Conservation (phyloP, 2,113 vertebrate genomes). For the Rhynchopsitta pachyrhyncha region DNA sequence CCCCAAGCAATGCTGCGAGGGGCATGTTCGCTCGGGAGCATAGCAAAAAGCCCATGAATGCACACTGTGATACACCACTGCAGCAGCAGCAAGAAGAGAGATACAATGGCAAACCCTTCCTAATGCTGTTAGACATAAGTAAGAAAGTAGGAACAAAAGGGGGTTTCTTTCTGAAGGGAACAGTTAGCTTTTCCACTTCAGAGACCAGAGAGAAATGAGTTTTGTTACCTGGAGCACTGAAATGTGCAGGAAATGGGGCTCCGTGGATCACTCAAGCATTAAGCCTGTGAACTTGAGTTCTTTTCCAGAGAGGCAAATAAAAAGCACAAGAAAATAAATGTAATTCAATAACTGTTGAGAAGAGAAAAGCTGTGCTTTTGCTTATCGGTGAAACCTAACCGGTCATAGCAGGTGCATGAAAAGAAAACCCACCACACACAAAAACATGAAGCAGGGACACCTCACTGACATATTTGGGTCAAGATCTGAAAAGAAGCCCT, state of each 20-base stretch:
- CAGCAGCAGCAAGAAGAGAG: conserved; percentile 9
- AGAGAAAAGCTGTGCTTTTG: conserved; percentile 13
- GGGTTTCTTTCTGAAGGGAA: conserved; percentile 78
- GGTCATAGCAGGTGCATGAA: conserved; percentile 24
- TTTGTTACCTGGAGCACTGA: conserved; percentile 75
- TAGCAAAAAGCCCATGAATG: not conserved
- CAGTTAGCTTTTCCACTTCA: conserved; percentile 83
- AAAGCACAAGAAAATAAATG: conserved; percentile 37
- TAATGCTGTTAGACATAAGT: conserved; percentile 67
- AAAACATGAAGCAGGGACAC: not conserved
- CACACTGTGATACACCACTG: not conserved
- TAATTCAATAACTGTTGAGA: conserved; percentile 42
- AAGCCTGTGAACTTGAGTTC: conserved; percentile 75
- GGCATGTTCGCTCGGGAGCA: accelerated
- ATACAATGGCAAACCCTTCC: not conserved
- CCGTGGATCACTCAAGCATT: conserved; percentile 73
- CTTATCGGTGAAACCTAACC: not conserved
- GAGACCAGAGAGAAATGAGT: conserved; percentile 78
- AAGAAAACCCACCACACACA: not conserved
- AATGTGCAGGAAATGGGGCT: conserved; percentile 70
- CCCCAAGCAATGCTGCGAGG: not conserved
- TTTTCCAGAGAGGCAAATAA: conserved; percentile 30
- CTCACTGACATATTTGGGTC: not conserved
- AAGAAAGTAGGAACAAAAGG: conserved; percentile 79
- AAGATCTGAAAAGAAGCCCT: not conserved